Evolutionary conservation across 2,888 invertebrate genomes (phyloP), one percentile per base, ranked within the genome.

Genomic region (Unio delphinus): DNA sequence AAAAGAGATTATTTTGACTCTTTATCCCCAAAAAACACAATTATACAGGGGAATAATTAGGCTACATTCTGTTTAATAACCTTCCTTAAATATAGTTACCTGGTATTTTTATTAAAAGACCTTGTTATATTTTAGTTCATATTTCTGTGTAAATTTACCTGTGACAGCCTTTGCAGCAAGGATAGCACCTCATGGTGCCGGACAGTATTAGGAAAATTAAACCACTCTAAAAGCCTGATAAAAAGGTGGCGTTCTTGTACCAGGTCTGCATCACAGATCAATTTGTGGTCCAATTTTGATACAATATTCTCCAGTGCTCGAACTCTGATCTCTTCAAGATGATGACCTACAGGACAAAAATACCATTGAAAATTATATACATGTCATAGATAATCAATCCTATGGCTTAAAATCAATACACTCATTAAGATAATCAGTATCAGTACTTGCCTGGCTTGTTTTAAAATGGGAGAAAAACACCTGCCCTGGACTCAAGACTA

Each of bases 221-320:
- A 89, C 89, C 89, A 89, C 73, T 90, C 89, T 54, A 90, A 76
- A 45, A 90, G 80, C 23, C 87, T 80, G 59, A 88, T 88, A 64
- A 89, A 83, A 5, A 89, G 78, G 67, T 87, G 87, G 56, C 88
- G 79, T 68, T 90, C 89, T 71, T 89, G 88, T 18, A 89, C 81
- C 6, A 90, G 71, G 70, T 90, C 90, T 11, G 85, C 84, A 70
- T 88, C 87, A 80, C 86, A 86, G 15, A 90, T 77, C 64, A 90
- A 69, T 56, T 83, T 80, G 72, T 88, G 87, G 64, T 89, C 87
- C 18, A 90, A 75, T 72, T 90, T 90, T 15, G 87, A 87, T 57
- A 83, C 67, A 58, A 90, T 84, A 72, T 86, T 90, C 57, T 87
- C 84, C 69, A 90, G 67, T 15, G 89, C 86, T 69, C 90, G 70